These are phyloP conservation scores for Drosophila burlai DNA, from an alignment of 1,140 invertebrate genomes.

Conservation along the genomic window DNA sequence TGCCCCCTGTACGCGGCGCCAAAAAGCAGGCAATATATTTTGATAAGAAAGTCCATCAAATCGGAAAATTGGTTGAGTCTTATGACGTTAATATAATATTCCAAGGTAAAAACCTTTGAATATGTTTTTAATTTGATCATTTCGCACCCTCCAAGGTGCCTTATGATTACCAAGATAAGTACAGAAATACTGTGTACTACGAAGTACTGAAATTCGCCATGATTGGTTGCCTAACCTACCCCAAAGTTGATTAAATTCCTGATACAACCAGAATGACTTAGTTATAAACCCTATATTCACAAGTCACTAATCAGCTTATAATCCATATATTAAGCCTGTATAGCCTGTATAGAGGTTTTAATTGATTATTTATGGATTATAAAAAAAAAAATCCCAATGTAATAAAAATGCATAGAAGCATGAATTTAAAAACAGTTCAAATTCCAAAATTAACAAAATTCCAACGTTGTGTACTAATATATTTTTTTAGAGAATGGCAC, in stretches of 20 bases:
- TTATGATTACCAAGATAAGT: neutral
- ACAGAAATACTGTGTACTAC: no score
- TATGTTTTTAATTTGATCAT: no score
- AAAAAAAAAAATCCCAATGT: conserved; percentile 26
- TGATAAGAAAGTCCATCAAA: no score
- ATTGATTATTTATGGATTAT: neutral
- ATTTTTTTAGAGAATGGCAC: conserved; percentile 31
- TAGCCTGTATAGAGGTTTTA: neutral
- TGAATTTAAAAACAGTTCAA: conserved; percentile 34
- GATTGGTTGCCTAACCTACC: conserved; percentile 37
- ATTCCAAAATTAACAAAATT: conserved; percentile 38
- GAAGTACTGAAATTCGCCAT: neutral
- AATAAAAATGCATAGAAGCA: conserved; percentile 17
- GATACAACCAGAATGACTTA: conserved; percentile 15
- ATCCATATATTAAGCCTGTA: neutral
- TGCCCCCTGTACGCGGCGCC: neutral
- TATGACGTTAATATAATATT: no score
- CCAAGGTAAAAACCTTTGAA: no score
- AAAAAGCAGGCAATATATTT: neutral
- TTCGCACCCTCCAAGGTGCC: neutral
- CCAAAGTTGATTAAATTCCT: conserved; percentile 19
- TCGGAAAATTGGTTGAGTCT: no score
- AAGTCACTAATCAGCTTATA: neutral
- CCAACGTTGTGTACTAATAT: neutral
- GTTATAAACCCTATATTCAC: neutral